Base-by-base conservation (phyloP, 2,888 invertebrate species). In the Galerucella nymphaeae region DNA sequence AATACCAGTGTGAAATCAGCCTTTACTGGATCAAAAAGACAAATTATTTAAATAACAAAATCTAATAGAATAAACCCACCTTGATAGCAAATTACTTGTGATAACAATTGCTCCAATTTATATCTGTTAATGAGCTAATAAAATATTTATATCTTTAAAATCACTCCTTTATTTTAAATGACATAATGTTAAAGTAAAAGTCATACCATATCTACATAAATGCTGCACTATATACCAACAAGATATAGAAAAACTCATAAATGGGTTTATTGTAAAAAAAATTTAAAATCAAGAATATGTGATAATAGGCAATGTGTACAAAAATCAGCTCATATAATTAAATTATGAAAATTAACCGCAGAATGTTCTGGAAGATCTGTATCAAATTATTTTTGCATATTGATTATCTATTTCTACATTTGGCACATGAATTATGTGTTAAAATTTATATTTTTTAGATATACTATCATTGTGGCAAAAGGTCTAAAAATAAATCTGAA, bases 401-500 rank as follows among this genome's bases (percentile, higher is more conserved):
- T n/a, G 48, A 48, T 48, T 48, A n/a, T 48, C 48, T 48, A 48
- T 48, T n/a, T 48, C 48, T 48, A 48, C n/a, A 16, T 48, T 48
- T 48, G 48, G 48, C 48, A 48, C 48, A 38, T 38, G 30, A 9
- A 48, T n/a, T n/a, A 48, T 48, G n/a, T 48, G 8, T n/a, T n/a
- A 48, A 48, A 18, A 53, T 10, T 53, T 53, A 9, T 53, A 18
- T 16, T 53, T 53, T 16, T 53, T 10, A 16, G 53, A 53, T 53
- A 53, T 53, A 53, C 53, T 53, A 53, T 53, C 16, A 53, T 53
- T 53, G 53, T 10, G 16, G 53, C 59, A 67, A 67, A 67, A 67
- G 30, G n/a, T 58, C 67, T 67, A 67, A 59, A 67, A 67, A 67
- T 67, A 67, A 57, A 41, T 55, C 16, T 57, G 38, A 67, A 66